These are phyloP conservation scores for Myocastor coypus DNA, from an alignment of 2,113 vertebrate species.

Conservation along the genomic window DNA sequence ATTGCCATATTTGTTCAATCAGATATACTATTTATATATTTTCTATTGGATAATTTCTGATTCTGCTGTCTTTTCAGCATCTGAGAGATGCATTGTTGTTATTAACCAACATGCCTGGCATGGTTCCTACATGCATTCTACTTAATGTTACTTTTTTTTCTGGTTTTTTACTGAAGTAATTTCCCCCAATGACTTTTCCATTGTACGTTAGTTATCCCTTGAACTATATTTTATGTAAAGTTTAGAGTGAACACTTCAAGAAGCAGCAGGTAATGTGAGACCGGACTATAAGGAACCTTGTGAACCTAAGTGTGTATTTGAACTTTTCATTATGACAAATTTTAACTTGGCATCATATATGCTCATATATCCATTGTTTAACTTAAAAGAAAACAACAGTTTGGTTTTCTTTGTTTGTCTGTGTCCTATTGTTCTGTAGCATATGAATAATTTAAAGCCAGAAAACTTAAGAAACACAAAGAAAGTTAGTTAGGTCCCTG, in stretches of 20 bases:
- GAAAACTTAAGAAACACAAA: neutral
- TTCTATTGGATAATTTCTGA: neutral
- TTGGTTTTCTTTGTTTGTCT: slow-evolving; percentile 1
- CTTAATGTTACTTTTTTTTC: neutral
- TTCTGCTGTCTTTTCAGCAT: neutral
- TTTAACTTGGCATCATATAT: neutral
- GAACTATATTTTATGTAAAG: slow-evolving; percentile 27
- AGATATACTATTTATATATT: neutral
- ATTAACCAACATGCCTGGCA: too few species aligned
- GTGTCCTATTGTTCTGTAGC: neutral
- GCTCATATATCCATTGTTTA: neutral
- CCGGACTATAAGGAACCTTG: neutral
- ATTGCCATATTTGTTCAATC: slow-evolving; percentile 37
- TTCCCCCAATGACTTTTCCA: neutral
- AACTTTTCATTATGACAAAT: neutral
- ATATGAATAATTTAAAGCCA: neutral
- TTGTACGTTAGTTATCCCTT: slow-evolving; percentile 8
- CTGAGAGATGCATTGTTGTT: too few species aligned
- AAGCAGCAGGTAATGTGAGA: neutral
- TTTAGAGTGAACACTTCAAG: neutral
- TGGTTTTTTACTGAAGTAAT: neutral
- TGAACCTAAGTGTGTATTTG: neutral
- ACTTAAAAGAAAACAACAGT: neutral
- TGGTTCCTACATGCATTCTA: neutral
- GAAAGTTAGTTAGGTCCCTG: neutral